Percentiles rank a stretch among this genome's conserved stretches.
Conservation (phyloP, 2,888 invertebrate species). For the Pantelozetes paolii region DNA sequence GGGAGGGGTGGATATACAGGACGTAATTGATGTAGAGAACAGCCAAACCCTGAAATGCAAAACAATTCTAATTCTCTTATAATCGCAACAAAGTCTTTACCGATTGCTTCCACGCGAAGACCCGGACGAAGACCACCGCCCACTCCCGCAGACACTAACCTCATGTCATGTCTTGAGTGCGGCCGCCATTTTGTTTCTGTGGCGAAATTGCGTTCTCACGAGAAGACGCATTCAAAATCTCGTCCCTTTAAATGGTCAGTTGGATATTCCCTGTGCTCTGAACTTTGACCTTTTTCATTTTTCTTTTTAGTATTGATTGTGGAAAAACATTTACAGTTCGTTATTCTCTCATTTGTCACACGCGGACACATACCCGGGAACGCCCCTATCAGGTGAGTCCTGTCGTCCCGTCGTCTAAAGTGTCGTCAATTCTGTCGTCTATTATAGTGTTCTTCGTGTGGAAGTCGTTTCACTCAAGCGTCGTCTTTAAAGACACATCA, state of each 20-base stretch:
- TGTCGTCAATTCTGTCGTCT: neutral
- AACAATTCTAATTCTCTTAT: neutral
- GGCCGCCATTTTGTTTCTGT: conserved; percentile 43
- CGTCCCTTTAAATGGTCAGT: conserved; percentile 44
- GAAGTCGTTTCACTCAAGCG: conserved; percentile 43
- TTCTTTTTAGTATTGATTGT: conserved; percentile 44
- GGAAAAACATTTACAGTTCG: conserved; percentile 45
- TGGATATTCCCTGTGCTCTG: too few relatives aligned
- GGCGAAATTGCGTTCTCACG: conserved; percentile 43
- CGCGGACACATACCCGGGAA: conserved; percentile 43
- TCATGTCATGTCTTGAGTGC: conserved; percentile 43
- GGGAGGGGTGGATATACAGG: too few relatives aligned
- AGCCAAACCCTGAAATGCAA: neutral
- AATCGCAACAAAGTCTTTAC: conserved; percentile 10
- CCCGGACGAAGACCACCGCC: neutral
- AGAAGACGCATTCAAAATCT: conserved; percentile 44
- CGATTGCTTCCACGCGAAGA: neutral
- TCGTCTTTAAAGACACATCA: conserved; percentile 43
- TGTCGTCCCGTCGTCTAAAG: neutral
- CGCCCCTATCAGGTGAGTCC: conserved; percentile 41
- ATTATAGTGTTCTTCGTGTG: conserved; percentile 39
- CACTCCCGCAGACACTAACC: neutral
- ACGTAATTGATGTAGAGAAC: too few relatives aligned
- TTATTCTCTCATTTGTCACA: conserved; percentile 45
- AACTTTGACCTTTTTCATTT: too few relatives aligned